Conservation (phyloP, 2,888 invertebrate species). For the Drosophila fungiperda region DNA sequence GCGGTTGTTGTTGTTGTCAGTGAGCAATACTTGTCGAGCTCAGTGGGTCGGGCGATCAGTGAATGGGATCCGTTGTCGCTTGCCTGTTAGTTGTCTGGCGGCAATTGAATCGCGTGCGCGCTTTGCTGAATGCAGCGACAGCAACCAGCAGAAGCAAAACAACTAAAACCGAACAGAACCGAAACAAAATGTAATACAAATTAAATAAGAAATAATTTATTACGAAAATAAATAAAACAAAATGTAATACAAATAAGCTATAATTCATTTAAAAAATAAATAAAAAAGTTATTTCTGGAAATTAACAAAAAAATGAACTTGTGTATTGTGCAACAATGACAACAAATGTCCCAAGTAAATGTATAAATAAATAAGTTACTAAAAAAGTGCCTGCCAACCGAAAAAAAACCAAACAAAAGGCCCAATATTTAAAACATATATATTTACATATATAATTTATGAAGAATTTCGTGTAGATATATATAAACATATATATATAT, state of each 20-base stretch:
- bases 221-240: conserved; percentile 2
- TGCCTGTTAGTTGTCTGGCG: conserved; percentile 64
- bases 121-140: conserved; percentile 59
- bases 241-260: conserved; percentile 25
- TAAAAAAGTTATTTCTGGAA: conserved; percentile 1
- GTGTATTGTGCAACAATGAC: conserved; percentile 35
- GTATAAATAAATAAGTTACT: conserved; percentile 62
- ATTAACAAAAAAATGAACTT: conserved; percentile 17
- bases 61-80: conserved; percentile 43
- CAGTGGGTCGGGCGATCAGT: conserved; percentile 28
- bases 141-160: conserved; percentile 35
- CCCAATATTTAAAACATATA: conserved; percentile 18
- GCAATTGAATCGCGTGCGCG: conserved; percentile 76
- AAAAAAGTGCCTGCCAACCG: conserved; percentile 28
- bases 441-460: conserved; percentile 27
- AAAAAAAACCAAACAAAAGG: conserved; percentile 45
- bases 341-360: conserved; percentile 37
- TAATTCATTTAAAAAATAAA: not conserved
- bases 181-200: conserved; percentile 31
- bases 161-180: conserved; percentile 18
- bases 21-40: conserved; percentile 19
- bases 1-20: not conserved
- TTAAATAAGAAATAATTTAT: conserved; percentile 1
- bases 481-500: not conserved
- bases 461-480: not conserved